These are phyloP conservation scores for Ladona fulva DNA, from an alignment of 1,140 invertebrate species.

Conservation along the genomic window DNA sequence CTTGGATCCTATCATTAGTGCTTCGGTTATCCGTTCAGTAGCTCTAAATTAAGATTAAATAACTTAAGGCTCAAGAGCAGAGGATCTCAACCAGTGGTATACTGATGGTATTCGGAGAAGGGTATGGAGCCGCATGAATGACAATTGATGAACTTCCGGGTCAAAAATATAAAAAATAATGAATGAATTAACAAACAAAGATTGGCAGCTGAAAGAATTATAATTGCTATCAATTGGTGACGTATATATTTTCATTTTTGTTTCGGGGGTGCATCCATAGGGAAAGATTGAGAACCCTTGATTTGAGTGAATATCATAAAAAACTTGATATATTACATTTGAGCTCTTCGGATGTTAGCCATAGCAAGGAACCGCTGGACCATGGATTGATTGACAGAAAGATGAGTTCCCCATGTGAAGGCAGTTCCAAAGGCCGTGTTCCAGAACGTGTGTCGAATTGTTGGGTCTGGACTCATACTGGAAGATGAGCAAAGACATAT, in stretches of 20 bases:
- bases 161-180: neutral
- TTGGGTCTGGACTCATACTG: constrained; percentile 66
- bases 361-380: constrained; percentile 71
- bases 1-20: too few species aligned
- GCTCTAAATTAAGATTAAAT: too few species aligned
- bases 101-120: too few species aligned
- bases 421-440: constrained; percentile 67
- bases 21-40: too few species aligned
- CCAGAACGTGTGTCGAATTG: constrained; percentile 74
- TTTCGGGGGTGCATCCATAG: neutral
- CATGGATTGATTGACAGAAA: constrained; percentile 76
- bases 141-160: neutral
- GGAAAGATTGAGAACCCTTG: too few species aligned
- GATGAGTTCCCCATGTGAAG: constrained; percentile 70
- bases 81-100: too few species aligned
- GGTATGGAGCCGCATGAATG: too few species aligned
- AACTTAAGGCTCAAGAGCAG: too few species aligned
- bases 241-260: neutral
- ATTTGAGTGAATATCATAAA: too few species aligned
- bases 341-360: constrained; percentile 56
- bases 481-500: neutral
- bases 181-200: neutral
- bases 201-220: neutral
- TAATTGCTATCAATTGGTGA: neutral
- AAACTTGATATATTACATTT: constrained; percentile 40